Conservation (phyloP, 2,888 invertebrate species). For the Mongoloraphidia duomilia region DNA sequence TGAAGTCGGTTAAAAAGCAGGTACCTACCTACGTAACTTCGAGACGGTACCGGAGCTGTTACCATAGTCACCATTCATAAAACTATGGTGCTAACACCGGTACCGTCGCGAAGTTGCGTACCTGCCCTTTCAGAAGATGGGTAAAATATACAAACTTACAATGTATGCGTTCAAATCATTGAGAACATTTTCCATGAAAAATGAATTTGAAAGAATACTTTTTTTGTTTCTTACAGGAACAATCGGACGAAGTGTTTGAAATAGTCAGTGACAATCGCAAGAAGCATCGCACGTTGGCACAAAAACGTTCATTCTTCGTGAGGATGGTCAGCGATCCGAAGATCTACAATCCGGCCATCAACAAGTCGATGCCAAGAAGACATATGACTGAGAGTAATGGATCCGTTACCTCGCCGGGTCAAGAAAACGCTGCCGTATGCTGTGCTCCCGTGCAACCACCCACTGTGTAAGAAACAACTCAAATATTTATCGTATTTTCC, state of each 20-base stretch:
- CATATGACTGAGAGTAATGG: conserved; percentile 32
- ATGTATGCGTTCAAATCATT: not conserved
- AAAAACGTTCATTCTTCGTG: conserved; percentile 91
- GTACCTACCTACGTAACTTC: too few relatives aligned
- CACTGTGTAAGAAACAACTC: conserved; percentile 22
- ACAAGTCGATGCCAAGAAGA: conserved; percentile 51
- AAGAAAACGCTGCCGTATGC: conserved; percentile 24
- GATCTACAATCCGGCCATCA: conserved; percentile 85
- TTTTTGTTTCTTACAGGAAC: conserved; percentile 28
- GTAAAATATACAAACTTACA: not conserved
- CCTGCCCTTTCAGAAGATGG: too few relatives aligned
- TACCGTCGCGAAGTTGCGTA: too few relatives aligned
- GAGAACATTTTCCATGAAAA: not conserved
- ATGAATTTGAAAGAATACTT: conserved; percentile 2
- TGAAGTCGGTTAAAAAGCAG: too few relatives aligned
- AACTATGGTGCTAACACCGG: too few relatives aligned
- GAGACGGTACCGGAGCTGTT: too few relatives aligned
- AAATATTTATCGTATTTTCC: too few relatives aligned
- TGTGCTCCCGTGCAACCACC: conserved; percentile 28
- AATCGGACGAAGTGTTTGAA: conserved; percentile 58
- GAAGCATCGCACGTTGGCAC: conserved; percentile 65
- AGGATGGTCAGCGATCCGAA: conserved; percentile 97
- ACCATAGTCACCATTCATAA: too few relatives aligned
- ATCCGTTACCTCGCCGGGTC: conserved; percentile 25
- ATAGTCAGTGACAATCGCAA: conserved; percentile 58